Conservation (phyloP, 1,140 invertebrate species). For the Aricia agestis region DNA sequence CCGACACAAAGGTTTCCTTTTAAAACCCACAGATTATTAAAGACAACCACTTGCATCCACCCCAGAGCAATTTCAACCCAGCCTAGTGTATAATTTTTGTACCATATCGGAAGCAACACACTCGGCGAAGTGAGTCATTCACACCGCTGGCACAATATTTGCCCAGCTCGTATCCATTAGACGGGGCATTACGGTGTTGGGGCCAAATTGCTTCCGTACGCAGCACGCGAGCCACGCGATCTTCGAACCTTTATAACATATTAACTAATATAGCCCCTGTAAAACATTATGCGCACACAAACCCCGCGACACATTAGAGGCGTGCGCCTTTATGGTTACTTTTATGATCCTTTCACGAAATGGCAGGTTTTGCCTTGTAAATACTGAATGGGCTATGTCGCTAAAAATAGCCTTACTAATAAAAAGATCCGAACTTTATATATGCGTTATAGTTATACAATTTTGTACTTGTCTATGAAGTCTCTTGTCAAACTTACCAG, state of each 20-base stretch:
- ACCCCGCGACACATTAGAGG: background rate
- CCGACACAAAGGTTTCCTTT: no score
- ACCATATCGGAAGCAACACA: background rate
- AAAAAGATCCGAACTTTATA: no score
- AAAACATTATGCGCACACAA: conserved; percentile 22
- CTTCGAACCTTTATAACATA: conserved; percentile 39
- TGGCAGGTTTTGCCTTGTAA: no score
- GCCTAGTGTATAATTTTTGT: background rate
- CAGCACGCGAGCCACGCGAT: conserved; percentile 52
- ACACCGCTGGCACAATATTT: conserved; percentile 22
- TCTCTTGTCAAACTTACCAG: no score
- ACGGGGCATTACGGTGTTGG: conserved; percentile 40
- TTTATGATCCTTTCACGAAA: no score
- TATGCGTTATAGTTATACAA: no score
- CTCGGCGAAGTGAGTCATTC: background rate
- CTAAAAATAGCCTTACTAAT: no score
- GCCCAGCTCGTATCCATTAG: conserved; percentile 34
- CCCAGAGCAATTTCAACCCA: background rate
- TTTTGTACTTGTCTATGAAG: no score
- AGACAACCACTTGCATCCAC: no score
- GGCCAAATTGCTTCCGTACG: conserved; percentile 55
- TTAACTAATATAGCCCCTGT: conserved; percentile 36
- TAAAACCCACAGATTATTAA: no score
- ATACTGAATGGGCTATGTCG: background rate
- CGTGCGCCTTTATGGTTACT: no score